These are phyloP conservation scores for Copidosoma floridanum DNA, from an alignment of 1,140 invertebrate species.

Conservation along the genomic window DNA sequence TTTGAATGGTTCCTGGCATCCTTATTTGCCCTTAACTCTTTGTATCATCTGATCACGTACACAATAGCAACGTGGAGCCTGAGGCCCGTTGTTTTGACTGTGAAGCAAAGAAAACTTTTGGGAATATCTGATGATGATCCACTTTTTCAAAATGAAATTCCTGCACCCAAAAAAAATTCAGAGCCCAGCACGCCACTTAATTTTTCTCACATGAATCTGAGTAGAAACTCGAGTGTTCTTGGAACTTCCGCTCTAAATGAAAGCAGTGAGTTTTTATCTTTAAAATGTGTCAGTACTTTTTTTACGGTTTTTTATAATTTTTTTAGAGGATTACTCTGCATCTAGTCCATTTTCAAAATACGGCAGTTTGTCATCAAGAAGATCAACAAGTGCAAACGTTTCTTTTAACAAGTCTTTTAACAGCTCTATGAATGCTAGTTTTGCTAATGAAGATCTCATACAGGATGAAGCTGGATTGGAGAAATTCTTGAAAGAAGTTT, in stretches of 20 bases:
- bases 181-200: constrained; percentile 36
- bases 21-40: constrained; percentile 43
- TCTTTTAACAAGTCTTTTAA: constrained; percentile 41
- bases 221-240: constrained; percentile 35
- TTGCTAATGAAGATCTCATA: constrained; percentile 46
- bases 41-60: constrained; percentile 43
- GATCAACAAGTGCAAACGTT: constrained; percentile 35
- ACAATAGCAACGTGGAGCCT: constrained; percentile 34
- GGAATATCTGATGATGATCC: constrained; percentile 45
- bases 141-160: constrained; percentile 37
- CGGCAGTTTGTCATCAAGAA: constrained; percentile 32
- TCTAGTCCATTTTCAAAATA: constrained; percentile 44
- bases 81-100: constrained; percentile 35
- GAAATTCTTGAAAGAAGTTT: constrained; percentile 44
- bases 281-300: neutral
- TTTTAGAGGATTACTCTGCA: constrained; percentile 40
- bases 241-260: constrained; percentile 40
- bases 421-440: constrained; percentile 38
- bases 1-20: constrained; percentile 44
- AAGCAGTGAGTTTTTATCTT: constrained; percentile 32
- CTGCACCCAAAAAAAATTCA: constrained; percentile 24
- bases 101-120: constrained; percentile 40
- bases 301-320: neutral
- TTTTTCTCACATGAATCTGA: constrained; percentile 42
- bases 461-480: constrained; percentile 44